Evolutionary conservation across 2,113 vertebrate species (phyloP).

Genomic region (Neogale vison): DNA sequence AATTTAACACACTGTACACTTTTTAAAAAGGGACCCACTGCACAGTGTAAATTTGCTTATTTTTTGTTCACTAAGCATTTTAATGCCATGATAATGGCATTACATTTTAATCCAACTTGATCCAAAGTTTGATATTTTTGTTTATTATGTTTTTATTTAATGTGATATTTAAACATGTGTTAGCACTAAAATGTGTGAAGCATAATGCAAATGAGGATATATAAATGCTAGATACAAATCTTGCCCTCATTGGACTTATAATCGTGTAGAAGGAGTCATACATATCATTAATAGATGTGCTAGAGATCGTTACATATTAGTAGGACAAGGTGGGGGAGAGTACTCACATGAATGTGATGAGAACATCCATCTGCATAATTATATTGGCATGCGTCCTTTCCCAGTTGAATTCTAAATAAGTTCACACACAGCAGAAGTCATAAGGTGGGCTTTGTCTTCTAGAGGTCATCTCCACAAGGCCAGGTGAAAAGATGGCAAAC

Average conservation of each 20-base stretch:
- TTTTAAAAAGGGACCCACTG: not conserved
- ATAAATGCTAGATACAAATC: not conserved
- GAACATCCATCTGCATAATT: not conserved
- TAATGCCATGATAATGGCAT: not conserved
- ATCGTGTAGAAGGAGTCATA: not conserved
- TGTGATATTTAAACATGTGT: not conserved
- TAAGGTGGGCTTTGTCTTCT: not conserved
- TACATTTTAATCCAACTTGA: not conserved
- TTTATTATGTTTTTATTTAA: not conserved
- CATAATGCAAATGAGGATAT: not conserved
- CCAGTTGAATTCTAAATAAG: not conserved
- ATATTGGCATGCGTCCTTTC: not conserved
- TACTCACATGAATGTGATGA: not conserved
- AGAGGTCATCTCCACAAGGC: not conserved
- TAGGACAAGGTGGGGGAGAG: not conserved
- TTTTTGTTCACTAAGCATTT: constrained; percentile 31
- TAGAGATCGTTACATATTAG: not conserved
- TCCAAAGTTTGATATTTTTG: not conserved
- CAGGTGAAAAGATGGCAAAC: not conserved
- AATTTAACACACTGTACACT: constrained; percentile 30
- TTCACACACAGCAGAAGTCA: not conserved
- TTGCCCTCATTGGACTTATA: not conserved
- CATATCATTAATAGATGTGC: not conserved
- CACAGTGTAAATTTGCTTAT: not conserved
- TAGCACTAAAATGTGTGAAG: not conserved